These are phyloP conservation scores for Ciona savignyi DNA, from an alignment of 23 tunicate genomes.

Conservation along the genomic window DNA sequence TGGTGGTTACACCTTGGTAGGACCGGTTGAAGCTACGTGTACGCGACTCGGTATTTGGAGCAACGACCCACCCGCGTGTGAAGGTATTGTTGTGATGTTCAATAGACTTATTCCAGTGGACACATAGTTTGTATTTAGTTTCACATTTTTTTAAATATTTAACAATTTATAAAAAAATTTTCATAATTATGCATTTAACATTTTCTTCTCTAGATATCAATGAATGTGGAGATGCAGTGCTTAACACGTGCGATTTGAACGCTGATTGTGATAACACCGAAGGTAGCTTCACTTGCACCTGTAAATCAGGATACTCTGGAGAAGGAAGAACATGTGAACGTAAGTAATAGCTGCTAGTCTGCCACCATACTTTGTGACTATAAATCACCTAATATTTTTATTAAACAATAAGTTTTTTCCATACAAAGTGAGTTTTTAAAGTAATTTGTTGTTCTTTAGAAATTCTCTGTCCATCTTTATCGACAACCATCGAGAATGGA, in stretches of 20 bases:
- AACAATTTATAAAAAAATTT: too few species aligned
- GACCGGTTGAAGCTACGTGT: constrained; percentile 26
- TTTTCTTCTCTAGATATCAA: not conserved
- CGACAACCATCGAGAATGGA: not conserved
- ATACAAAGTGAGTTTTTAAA: too few species aligned
- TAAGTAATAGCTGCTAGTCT: too few species aligned
- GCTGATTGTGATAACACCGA: constrained; percentile 21
- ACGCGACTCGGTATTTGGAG: constrained; percentile 36
- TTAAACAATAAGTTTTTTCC: too few species aligned
- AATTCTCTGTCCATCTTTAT: not conserved
- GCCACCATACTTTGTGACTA: too few species aligned
- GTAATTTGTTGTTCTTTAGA: not conserved
- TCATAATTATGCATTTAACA: too few species aligned
- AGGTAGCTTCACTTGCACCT: constrained; percentile 25
- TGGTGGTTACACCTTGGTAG: constrained; percentile 34
- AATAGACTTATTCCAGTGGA: too few species aligned
- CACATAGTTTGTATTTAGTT: too few species aligned
- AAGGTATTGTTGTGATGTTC: too few species aligned
- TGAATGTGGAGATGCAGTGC: not conserved
- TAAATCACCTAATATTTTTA: not conserved
- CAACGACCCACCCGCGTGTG: constrained; percentile 18
- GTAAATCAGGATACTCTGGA: not conserved
- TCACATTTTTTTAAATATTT: too few species aligned
- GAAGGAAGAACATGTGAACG: not conserved
- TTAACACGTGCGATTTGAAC: constrained; percentile 8